Evolutionary conservation across 2,113 vertebrate genomes (phyloP), one percentile per base, ranked within the genome.

Genomic region (Stigmatopora nigra): DNA sequence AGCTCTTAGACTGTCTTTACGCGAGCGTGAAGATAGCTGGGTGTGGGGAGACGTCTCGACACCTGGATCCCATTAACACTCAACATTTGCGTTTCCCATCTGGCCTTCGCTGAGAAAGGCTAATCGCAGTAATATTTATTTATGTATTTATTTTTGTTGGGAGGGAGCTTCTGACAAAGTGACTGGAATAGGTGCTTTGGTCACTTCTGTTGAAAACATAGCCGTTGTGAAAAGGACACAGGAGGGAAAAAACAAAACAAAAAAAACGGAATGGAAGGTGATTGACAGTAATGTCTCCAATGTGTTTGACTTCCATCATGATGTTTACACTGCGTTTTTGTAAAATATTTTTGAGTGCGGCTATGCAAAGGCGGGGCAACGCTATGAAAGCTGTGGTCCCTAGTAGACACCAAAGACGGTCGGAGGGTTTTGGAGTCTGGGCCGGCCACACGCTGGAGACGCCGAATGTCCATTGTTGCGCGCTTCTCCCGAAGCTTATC

Each of bases 301-400:
- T 86, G 78, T 81, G 77, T 64, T 82, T 76, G 45, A 66, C 79
- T 77, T 68, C 7, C 62, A 46, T 61, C 47, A 45, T 68, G 67
- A 78, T 84, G 83, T 90, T 90, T 89, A 87, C 81, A 85, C 87
- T 63, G 47, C 76, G 65, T 67, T 83, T 55, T 66, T 7, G 44
- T 45, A n/a, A n/a, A n/a, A n/a, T n/a, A 51, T 45, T 46, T 10
- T 38, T 46, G 16, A 0, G 44, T 31, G 67, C 63, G 53, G 61
- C 57, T 44, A 61, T 5, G 65, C 1, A 53, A 71, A 73, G 76
- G 70, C 78, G 69, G 69, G 48, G 71, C 80, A 86, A 81, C 75
- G 79, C 83, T 82, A 88, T 91, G 89, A 90, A 89, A 80, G 89
- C 89, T 84, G 88, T 68, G 57, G 82, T 72, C 75, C 19, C 38